Evolutionary conservation across 2,888 invertebrate species (phyloP), one percentile per base, ranked within the genome.

Genomic region (Ecliptopera silaceata): DNA sequence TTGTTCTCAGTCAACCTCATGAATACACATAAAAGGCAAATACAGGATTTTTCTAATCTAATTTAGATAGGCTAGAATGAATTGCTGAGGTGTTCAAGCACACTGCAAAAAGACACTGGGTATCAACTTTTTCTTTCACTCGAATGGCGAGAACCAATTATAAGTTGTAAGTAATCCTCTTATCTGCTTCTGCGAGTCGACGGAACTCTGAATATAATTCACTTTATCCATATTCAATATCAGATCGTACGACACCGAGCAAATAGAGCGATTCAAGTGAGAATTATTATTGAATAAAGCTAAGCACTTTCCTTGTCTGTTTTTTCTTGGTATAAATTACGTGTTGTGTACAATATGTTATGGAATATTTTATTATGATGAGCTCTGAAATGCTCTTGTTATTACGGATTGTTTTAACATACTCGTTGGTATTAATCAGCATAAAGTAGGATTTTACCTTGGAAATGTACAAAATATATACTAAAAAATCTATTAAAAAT

Each of bases 171-270:
- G 85, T 87, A 89, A 90, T 88, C 88, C 87, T 84, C 87, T 88
- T 86, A 85, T 80, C 84, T 79, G 72, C 68, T 74, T 79, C 82
- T 83, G 77, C 79, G 83, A 84, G 81, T 82, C 81, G 83, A 76
- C 84, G 83, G 76, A 82, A 83, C 83, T 84, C 84, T 72, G 82
- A 81, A 83, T 83, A 87, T 88, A 88, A 88, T 86, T 88, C 87
- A 88, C 85, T 88, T 88, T 88, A 87, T 88, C 86, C 86, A 88
- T 88, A 89, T 89, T 90, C 87, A 88, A 89, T 89, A 89, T 89
- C 89, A 86, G 86, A 87, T 87, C 86, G 85, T 77, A 81, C 85
- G 84, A 86, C 84, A 82, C 76, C 80, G 84, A 79, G 83, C 88
- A 90, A 90, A 89, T 88, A 88, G 85, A 88, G 80, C 87, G 86